Percentiles rank a stretch among this genome's conserved stretches.
phyloP scores from a whole-genome alignment of 1,140 invertebrate genomes.

The Danaus melanippus region DNA sequence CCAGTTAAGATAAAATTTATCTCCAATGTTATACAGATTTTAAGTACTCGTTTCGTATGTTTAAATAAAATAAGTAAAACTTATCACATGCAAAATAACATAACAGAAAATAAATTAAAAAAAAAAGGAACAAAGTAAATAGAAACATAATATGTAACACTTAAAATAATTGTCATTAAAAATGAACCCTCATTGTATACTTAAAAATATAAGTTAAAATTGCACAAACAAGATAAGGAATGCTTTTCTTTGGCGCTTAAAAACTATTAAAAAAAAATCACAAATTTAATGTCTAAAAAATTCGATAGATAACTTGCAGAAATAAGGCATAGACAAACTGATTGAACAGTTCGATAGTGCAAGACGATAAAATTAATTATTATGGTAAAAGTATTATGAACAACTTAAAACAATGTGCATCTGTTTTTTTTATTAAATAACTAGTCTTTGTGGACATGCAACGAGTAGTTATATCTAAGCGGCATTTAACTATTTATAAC shows the following conservation, averaged over 20 bases:
- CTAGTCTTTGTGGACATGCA: conserved; percentile 40
- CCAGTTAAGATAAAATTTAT: conserved; percentile 29
- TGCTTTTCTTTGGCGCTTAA: conserved; percentile 59
- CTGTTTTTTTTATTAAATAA: conserved; percentile 18
- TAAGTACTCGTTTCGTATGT: conserved; percentile 7
- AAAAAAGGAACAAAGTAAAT: conserved; percentile 18
- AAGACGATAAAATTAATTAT: no score
- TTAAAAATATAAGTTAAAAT: conserved; percentile 52
- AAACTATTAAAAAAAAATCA: conserved; percentile 53
- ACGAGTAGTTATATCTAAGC: conserved; percentile 45
- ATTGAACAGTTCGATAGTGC: no score
- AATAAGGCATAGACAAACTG: conserved; percentile 16
- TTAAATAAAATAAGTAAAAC: conserved; percentile 23
- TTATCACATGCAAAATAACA: conserved; percentile 38
- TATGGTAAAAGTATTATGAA: neutral
- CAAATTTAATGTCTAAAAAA: conserved; percentile 48
- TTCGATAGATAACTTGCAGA: conserved; percentile 34
- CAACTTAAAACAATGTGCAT: conserved; percentile 34
- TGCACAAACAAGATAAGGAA: conserved; percentile 54
- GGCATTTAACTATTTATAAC: conserved; percentile 26
- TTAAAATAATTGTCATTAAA: conserved; percentile 30
- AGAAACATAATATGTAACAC: conserved; percentile 38
- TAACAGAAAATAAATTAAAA: conserved; percentile 17
- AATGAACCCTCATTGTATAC: conserved; percentile 30
- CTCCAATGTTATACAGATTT: conserved; percentile 23